phyloP scores from a whole-genome alignment of 2,888 invertebrate species.

The Thyatira batis region DNA sequence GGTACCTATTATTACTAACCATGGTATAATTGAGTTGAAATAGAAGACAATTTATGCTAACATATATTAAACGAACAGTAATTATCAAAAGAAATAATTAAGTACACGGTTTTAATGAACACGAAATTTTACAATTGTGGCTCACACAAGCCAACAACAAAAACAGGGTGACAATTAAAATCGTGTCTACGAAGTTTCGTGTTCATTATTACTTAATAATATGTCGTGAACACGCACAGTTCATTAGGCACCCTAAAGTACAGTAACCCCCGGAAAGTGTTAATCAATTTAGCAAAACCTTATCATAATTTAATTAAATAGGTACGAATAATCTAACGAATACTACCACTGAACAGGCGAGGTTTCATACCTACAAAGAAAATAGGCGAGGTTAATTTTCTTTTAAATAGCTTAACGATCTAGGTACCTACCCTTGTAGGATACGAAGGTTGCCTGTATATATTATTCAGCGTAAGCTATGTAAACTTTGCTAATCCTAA shows the following conservation, averaged over 20 bases:
- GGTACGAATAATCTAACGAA: too few relatives aligned
- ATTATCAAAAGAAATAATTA: not conserved
- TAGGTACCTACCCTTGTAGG: too few relatives aligned
- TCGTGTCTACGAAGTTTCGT: conserved; percentile 4
- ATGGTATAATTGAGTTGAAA: too few relatives aligned
- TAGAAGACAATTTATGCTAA: too few relatives aligned
- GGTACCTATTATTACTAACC: too few relatives aligned
- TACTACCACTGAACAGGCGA: not conserved
- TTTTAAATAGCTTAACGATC: too few relatives aligned
- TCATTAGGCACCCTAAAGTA: conserved; percentile 11
- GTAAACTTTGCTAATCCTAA: too few relatives aligned
- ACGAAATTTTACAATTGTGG: conserved; percentile 17
- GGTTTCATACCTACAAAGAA: too few relatives aligned
- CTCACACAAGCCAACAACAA: conserved; percentile 14
- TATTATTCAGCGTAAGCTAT: too few relatives aligned
- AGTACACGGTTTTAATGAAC: conserved; percentile 18
- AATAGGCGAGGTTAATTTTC: too few relatives aligned
- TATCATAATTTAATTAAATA: not conserved
- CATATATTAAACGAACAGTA: not conserved
- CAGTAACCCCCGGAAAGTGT: not conserved
- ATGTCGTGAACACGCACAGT: conserved; percentile 27
- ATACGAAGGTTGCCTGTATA: too few relatives aligned
- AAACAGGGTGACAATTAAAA: conserved; percentile 13
- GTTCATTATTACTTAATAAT: conserved; percentile 30
- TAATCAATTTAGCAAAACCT: not conserved